Evolutionary conservation across 2,888 invertebrate genomes (phyloP), one percentile per base, ranked within the genome.

Genomic region (Drosophila dives): DNA sequence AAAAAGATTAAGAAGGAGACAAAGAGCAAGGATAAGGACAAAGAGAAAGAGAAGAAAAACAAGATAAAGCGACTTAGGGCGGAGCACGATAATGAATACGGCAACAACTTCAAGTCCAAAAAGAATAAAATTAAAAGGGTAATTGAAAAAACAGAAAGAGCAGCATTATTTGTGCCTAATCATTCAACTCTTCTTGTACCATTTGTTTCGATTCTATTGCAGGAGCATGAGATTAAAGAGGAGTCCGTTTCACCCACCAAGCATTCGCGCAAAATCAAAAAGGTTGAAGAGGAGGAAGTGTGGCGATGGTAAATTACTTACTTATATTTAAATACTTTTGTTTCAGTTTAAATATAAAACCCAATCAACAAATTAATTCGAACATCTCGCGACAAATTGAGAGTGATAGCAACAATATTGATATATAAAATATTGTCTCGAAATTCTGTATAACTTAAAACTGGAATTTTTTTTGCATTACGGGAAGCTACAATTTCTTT

Each of bases 251-350:
- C 84, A 94, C 95, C 95, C 54, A 95, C 94, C 49, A 96, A 95
- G 80, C 88, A 91, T 48, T 71, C 80, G 8, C 95, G 91, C 53
- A 91, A 95, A 64, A 97, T 96, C 92, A 97, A 97, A 92, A 96
- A 97, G 91, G 96, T 96, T 81, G 97, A 97, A 77, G 95, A 95
- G 81, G 95, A 94, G 86, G 97, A 97, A 93, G 97, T 98, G 66
- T 98, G 98, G 98, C 97, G 97, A 95, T 98, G 98, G 98, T 97
- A 94, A 94, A 94, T 93, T 7, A 50, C 26, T 29, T 17, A n/a
- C 26, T 29, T n/a, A 29, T 29, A n/a, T 50, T 29, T n/a, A 23
- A 45, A 45, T 45, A 15, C n/a, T 10, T 10, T 4, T 34, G 12
- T 40, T 4, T 40, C 15, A 45, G 23, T 23, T 15, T 20, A 26